These are phyloP conservation scores for Nycticebus coucang DNA, from an alignment of 2,113 vertebrate species.

Conservation along the genomic window DNA sequence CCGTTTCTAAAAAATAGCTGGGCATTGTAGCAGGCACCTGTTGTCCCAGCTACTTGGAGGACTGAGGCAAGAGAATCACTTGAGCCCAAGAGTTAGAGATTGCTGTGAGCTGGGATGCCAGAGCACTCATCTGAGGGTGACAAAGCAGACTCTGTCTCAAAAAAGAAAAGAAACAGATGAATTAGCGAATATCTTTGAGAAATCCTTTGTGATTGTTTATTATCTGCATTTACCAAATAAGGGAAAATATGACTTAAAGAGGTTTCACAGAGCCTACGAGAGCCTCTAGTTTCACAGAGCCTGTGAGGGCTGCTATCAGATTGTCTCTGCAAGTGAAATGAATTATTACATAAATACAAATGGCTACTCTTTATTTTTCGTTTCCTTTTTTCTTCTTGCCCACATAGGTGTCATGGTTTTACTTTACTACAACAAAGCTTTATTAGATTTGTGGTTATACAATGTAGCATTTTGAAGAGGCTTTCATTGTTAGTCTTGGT, in stretches of 20 bases:
- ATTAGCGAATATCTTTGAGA: background rate
- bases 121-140: too few relatives aligned
- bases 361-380: background rate
- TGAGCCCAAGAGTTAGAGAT: too few relatives aligned
- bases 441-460: background rate
- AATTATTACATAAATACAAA: background rate
- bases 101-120: too few relatives aligned
- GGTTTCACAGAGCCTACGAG: background rate
- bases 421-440: background rate
- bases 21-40: too few relatives aligned
- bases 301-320: background rate
- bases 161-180: background rate
- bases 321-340: background rate
- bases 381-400: background rate
- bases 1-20: too few relatives aligned
- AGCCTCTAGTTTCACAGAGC: background rate
- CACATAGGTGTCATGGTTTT: background rate
- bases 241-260: background rate
- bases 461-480: background rate
- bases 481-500: constrained; percentile 41
- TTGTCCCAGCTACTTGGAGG: too few relatives aligned
- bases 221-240: background rate
- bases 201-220: background rate
- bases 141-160: too few relatives aligned
- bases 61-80: too few relatives aligned